phyloP scores from a whole-genome alignment of 1,140 invertebrate species.

The Lamellibrachia luymesi region DNA sequence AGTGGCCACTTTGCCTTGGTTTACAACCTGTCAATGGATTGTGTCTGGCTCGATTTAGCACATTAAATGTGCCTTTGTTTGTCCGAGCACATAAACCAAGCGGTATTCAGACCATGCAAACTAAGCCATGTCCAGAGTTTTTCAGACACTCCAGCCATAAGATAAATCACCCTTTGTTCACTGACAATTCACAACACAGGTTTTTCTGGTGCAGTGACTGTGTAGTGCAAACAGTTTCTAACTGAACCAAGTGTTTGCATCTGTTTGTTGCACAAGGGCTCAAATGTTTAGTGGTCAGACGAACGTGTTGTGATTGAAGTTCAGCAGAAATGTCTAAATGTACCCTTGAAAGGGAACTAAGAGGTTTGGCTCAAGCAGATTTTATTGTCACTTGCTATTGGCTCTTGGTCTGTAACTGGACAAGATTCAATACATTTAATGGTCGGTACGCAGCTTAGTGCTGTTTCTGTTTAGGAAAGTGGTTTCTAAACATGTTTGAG shows the following conservation, averaged over 20 bases:
- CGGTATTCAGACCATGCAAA: too few relatives aligned
- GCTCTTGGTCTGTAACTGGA: neutral
- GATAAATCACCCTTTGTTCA: neutral
- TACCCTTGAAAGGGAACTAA: neutral
- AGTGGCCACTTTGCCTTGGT: neutral
- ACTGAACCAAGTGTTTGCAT: neutral
- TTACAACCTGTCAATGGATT: neutral
- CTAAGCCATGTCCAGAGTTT: neutral
- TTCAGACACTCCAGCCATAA: neutral
- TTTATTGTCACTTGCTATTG: neutral
- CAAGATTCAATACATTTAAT: neutral
- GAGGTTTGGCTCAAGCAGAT: neutral
- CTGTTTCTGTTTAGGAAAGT: neutral
- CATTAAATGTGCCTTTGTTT: neutral
- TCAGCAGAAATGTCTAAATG: neutral
- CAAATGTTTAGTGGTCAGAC: neutral
- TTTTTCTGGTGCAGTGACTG: neutral
- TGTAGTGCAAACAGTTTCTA: neutral
- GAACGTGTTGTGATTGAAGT: neutral
- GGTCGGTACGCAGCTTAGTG: neutral
- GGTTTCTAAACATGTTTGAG: neutral
- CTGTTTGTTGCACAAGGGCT: neutral
- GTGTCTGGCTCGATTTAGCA: neutral
- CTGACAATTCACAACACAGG: neutral
- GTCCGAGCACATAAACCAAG: neutral